phyloP scores from a whole-genome alignment of 2,888 invertebrate species.

The Mythimna ferrago region DNA sequence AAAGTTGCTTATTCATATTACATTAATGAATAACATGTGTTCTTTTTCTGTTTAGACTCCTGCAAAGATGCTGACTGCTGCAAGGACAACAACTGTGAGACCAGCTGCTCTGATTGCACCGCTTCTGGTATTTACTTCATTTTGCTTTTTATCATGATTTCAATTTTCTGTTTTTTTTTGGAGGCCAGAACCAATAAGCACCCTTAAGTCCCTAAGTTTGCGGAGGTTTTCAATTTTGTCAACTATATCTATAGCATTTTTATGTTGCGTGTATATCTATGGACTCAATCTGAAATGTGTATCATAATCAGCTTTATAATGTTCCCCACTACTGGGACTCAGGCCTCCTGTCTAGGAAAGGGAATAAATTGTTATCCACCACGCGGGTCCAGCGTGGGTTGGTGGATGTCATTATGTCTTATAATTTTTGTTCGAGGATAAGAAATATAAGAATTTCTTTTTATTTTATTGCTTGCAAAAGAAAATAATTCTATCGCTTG shows the following conservation, averaged over 20 bases:
- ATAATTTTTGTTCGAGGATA: no score
- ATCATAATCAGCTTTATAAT: no score
- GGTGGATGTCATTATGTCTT: no score
- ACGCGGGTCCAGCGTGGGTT: no score
- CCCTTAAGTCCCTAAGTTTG: not conserved
- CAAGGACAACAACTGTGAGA: constrained; percentile 79
- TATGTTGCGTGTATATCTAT: no score
- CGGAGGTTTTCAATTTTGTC: not conserved
- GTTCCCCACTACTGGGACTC: no score
- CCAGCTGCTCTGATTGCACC: constrained; percentile 79
- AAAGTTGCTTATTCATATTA: no score
- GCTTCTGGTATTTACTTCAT: constrained; percentile 69
- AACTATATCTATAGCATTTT: not conserved
- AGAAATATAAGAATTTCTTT: no score
- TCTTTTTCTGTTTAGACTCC: constrained; percentile 70
- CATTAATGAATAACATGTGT: not conserved
- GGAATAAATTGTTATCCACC: no score
- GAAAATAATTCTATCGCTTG: not conserved
- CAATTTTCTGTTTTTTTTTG: not conserved
- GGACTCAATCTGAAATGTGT: no score
- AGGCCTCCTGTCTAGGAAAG: no score
- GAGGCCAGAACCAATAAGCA: not conserved
- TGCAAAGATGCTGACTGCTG: constrained; percentile 80
- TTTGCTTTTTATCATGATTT: not conserved
- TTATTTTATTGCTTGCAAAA: not conserved